These are phyloP conservation scores for Brachionus rubens DNA, from an alignment of 1,140 invertebrate genomes.

Conservation along the genomic window DNA sequence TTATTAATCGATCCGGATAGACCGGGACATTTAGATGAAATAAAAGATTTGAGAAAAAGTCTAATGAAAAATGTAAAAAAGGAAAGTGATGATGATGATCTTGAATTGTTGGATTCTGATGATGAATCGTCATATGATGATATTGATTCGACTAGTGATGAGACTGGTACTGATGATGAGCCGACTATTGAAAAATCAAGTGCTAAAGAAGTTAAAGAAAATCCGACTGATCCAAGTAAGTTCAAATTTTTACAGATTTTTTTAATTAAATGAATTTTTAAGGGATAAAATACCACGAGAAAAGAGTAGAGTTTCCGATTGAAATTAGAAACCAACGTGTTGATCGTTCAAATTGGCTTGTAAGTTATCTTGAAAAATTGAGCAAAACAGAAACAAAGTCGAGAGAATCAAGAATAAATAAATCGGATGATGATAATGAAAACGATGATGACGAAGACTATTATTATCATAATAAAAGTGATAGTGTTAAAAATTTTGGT, in stretches of 20 bases:
- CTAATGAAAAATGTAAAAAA: not conserved
- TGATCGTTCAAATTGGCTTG: not conserved
- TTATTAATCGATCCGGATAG: not conserved
- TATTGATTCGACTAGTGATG: conserved; percentile 17
- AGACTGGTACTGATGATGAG: conserved; percentile 18
- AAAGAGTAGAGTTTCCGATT: not conserved
- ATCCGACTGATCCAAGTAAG: not conserved
- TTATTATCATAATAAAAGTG: not conserved
- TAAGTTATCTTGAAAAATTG: not conserved
- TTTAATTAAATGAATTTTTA: not conserved
- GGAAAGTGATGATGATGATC: too few relatives aligned
- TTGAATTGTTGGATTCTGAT: not conserved
- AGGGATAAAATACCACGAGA: not conserved
- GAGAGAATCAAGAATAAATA: not conserved
- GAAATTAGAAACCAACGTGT: not conserved
- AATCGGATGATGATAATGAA: not conserved
- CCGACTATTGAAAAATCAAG: too few relatives aligned
- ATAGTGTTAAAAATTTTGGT: not conserved
- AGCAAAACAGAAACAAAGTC: not conserved
- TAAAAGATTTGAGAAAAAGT: not conserved
- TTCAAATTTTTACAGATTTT: not conserved
- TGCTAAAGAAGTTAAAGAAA: not conserved
- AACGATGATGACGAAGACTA: not conserved
- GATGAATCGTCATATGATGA: not conserved
- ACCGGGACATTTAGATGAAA: not conserved